phyloP scores from a whole-genome alignment of 2,797 vertebrate species.

The Huso huso region DNA sequence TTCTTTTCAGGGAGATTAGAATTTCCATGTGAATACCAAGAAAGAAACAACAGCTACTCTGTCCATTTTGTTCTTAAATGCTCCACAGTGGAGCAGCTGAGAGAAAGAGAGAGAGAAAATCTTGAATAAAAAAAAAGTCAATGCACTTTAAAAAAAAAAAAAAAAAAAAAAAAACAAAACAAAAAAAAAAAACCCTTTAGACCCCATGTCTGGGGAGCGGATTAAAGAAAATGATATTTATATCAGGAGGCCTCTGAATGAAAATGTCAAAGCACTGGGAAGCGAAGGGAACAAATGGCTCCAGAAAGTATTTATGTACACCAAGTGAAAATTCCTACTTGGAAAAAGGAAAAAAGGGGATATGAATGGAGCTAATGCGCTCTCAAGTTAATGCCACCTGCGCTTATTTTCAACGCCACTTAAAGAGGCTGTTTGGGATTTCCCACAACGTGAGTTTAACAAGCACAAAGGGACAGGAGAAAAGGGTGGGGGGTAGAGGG shows the following conservation, averaged over 20 bases:
- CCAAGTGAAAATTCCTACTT: conserved; percentile 39
- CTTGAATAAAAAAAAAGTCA: conserved; percentile 20
- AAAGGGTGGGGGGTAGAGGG: conserved; percentile 24
- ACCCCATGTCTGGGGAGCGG: conserved; percentile 24
- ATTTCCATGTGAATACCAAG: conserved; percentile 92
- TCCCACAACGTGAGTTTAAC: conserved; percentile 46
- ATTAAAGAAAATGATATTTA: conserved; percentile 71
- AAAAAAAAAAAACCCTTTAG: conserved; percentile 16
- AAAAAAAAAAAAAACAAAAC: conserved; percentile 32
- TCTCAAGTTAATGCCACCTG: conserved; percentile 49
- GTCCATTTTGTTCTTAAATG: conserved; percentile 57
- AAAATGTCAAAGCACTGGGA: conserved; percentile 49
- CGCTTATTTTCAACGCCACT: conserved; percentile 48
- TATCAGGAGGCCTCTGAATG: conserved; percentile 58
- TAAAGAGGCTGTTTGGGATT: conserved; percentile 48
- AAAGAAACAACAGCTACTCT: conserved; percentile 85
- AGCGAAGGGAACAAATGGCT: conserved; percentile 42
- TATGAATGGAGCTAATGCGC: conserved; percentile 43
- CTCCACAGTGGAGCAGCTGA: conserved; percentile 41
- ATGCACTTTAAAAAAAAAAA: conserved; percentile 28
- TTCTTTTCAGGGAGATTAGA: conserved; percentile 78
- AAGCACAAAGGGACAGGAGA: conserved; percentile 43
- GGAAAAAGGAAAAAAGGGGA: conserved; percentile 39
- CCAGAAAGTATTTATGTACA: conserved; percentile 37
- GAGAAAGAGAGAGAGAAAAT: conserved; percentile 28